phyloP scores from a whole-genome alignment of 2,888 invertebrate genomes.

The Coecobrya sp. region DNA sequence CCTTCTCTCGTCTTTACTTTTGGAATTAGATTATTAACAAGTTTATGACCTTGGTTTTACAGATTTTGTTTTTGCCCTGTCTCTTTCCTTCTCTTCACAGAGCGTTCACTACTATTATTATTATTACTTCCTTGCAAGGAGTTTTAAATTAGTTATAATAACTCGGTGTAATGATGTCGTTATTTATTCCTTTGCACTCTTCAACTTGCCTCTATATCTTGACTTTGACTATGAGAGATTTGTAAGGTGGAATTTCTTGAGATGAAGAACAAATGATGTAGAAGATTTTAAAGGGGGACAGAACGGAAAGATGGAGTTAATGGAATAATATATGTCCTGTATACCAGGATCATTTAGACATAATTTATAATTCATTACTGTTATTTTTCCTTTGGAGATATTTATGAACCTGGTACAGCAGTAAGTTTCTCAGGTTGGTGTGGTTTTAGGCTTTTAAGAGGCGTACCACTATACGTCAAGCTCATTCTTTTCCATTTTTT shows the following conservation, averaged over 20 bases:
- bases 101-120: neutral
- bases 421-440: neutral
- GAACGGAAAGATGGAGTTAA: constrained; percentile 7
- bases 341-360: neutral
- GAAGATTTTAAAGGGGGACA: neutral
- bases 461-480: neutral
- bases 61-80: constrained; percentile 39
- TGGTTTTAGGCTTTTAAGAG: neutral
- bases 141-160: constrained; percentile 77
- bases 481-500: neutral
- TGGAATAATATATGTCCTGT: constrained; percentile 38
- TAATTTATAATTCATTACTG: constrained; percentile 38
- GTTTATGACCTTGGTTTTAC: constrained; percentile 71
- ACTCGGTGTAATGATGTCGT: constrained; percentile 70
- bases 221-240: neutral
- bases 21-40: constrained; percentile 73
- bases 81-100: constrained; percentile 8
- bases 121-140: constrained; percentile 67
- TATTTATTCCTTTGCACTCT: constrained; percentile 54
- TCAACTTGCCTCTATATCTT: neutral
- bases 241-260: neutral
- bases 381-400: neutral
- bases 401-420: neutral
- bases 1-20: constrained; percentile 38
- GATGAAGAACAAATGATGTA: constrained; percentile 2